phyloP scores from a whole-genome alignment of 2,888 invertebrate species.

The Sinohyriopsis cumingii region DNA sequence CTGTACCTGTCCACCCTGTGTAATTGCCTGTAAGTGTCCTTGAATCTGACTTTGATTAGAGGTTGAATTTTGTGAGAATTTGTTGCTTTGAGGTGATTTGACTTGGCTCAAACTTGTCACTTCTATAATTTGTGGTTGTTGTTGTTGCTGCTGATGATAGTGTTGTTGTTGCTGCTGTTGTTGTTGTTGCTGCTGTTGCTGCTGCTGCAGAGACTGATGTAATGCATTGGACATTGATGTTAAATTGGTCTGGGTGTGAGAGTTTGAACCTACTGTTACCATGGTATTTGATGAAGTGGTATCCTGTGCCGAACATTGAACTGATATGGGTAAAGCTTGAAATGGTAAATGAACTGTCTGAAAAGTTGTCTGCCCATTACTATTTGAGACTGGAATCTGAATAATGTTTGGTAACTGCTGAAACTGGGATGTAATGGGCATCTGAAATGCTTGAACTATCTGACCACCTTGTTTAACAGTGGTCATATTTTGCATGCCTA shows the following conservation, averaged over 20 bases:
- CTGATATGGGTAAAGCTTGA: conserved; percentile 1
- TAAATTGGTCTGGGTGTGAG: conserved; percentile 20
- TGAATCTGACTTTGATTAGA: no score
- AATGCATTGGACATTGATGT: no score
- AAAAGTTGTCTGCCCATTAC: conserved; percentile 93
- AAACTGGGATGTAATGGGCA: conserved; percentile 74
- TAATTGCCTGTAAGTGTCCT: no score
- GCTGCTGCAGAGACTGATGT: conserved; percentile 3
- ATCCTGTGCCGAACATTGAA: conserved; percentile 4
- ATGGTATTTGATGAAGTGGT: conserved; percentile 10
- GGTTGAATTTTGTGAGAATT: not conserved
- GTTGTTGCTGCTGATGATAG: conserved; percentile 22
- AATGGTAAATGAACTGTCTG: conserved; percentile 93
- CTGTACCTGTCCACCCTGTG: no score
- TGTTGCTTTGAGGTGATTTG: conserved; percentile 3
- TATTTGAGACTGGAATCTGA: conserved; percentile 89
- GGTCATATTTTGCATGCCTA: conserved; percentile 42
- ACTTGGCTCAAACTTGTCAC: not conserved
- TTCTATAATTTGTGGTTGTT: conserved; percentile 11
- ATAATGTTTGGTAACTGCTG: conserved; percentile 77
- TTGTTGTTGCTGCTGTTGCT: conserved; percentile 8
- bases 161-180: conserved; percentile 12
- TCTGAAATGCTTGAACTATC: conserved; percentile 78
- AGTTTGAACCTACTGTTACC: conserved; percentile 17
- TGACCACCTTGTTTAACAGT: conserved; percentile 13